These are phyloP conservation scores for Jacana jacana DNA, from an alignment of 2,113 vertebrate genomes.

Conservation along the genomic window DNA sequence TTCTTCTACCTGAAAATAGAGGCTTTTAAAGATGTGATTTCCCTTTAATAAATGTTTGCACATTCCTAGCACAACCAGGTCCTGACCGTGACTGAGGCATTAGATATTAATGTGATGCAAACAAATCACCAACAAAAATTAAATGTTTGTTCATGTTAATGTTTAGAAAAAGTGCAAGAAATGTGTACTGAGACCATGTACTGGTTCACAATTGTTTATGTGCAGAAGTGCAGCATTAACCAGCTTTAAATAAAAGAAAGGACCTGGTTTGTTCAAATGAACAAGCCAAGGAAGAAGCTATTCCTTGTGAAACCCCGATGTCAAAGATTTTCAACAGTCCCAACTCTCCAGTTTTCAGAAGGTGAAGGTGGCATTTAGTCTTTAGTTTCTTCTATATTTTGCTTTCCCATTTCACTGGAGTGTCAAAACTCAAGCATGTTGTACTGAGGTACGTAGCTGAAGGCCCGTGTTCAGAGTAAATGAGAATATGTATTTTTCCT, in stretches of 20 bases:
- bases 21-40: background rate
- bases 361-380: background rate
- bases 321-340: background rate
- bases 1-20: background rate
- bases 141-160: background rate
- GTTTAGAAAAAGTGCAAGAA: background rate
- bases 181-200: rapidly evolving
- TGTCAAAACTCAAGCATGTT: background rate
- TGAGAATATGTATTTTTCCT: background rate
- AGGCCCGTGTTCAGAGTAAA: background rate
- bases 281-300: background rate
- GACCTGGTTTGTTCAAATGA: background rate
- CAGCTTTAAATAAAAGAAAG: background rate
- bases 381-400: background rate
- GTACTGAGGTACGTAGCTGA: background rate
- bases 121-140: background rate
- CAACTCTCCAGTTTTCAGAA: background rate
- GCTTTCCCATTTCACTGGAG: background rate
- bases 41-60: background rate
- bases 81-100: background rate
- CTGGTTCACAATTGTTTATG: background rate
- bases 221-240: background rate
- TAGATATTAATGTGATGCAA: background rate
- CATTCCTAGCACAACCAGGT: background rate
- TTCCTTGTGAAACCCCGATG: background rate